A percentile compares a stretch with the other conserved stretches of the same genome.
These are phyloP conservation scores for Thymelicus acteon DNA, from an alignment of 2,888 invertebrate genomes.

Conservation along the genomic window DNA sequence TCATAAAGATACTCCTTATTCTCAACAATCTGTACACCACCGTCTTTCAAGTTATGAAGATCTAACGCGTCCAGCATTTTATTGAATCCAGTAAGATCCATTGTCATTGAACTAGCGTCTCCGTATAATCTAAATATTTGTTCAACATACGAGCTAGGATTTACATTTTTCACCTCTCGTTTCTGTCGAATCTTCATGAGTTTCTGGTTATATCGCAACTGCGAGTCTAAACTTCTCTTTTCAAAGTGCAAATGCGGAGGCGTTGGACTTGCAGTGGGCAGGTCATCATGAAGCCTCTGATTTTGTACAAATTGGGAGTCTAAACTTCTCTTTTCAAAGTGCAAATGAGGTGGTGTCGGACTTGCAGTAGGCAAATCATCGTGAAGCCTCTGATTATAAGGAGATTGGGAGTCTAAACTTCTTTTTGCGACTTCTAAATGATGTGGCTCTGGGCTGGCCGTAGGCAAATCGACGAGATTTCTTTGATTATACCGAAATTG, in stretches of 20 bases:
- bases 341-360: not conserved
- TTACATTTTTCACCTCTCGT: constrained; percentile 62
- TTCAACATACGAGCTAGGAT: constrained; percentile 86
- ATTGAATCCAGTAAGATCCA: constrained; percentile 88
- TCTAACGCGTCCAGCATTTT: constrained; percentile 86
- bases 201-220: constrained; percentile 61
- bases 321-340: constrained; percentile 5
- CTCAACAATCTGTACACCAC: constrained; percentile 62
- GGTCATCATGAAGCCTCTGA: not conserved
- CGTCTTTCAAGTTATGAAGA: constrained; percentile 79
- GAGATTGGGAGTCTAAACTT: not conserved
- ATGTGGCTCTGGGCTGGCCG: constrained; percentile 31
- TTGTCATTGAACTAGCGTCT: constrained; percentile 86
- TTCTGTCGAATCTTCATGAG: constrained; percentile 57
- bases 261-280: constrained; percentile 40
- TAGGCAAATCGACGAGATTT: constrained; percentile 39
- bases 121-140: constrained; percentile 89
- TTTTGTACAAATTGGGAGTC: not conserved
- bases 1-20: constrained; percentile 60
- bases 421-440: constrained; percentile 9
- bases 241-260: constrained; percentile 52
- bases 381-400: not conserved
- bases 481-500: constrained; percentile 61
- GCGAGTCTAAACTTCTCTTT: constrained; percentile 54
- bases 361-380: not conserved